Base-by-base conservation (phyloP, 1,140 invertebrate species). In the Eriocheir sinensis region DNA sequence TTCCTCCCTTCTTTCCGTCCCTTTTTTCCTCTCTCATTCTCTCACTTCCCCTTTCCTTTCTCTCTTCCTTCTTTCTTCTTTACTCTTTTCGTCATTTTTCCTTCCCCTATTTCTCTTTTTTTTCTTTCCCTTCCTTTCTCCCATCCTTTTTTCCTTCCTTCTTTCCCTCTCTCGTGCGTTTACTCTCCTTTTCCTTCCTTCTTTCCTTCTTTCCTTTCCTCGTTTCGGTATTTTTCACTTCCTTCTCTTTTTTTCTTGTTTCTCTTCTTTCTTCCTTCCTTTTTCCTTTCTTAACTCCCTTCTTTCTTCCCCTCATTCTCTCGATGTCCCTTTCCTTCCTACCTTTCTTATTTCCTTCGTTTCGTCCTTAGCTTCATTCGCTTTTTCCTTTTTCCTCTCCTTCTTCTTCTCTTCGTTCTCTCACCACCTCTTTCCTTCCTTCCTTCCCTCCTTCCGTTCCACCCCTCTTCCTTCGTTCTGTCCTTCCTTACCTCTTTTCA, bases 201-300 rank as follows among this genome's bases (percentile, higher is more conserved):
- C 27, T 27, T 81, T 27, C 27, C 32, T 30, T 27, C 27, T n/a
- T n/a, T 30, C 32, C 79, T 81, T n/a, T 34, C 38, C 21, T 34
- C 34, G 17, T 27, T n/a, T 41, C 9, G 3, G 3, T 9, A 9
- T 21, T 40, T 27, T 85, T 9, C 34, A 17, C 21, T 32, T 85
- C 32, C 34, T 27, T 36, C 81, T 40, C 81, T 85, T 30, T 27
- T 85, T 30, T 85, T 9, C 34, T 9, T 85, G 21, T 38, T 34
- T 85, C 34, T 85, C 15, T 27, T 38, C 9, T 9, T 27, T 38
- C 34, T n/a, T 34, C 36, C 83, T 85, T 34, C 30, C 83, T 34
- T 85, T 34, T n/a, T 32, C 30, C 83, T 41, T n/a, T 85, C 83
- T 85, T 34, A 72, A 27, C 83, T 85, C 83, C 30, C 38, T 38